These are phyloP conservation scores for Ellobium chinense DNA, from an alignment of 2,888 invertebrate species.

Conservation along the genomic window DNA sequence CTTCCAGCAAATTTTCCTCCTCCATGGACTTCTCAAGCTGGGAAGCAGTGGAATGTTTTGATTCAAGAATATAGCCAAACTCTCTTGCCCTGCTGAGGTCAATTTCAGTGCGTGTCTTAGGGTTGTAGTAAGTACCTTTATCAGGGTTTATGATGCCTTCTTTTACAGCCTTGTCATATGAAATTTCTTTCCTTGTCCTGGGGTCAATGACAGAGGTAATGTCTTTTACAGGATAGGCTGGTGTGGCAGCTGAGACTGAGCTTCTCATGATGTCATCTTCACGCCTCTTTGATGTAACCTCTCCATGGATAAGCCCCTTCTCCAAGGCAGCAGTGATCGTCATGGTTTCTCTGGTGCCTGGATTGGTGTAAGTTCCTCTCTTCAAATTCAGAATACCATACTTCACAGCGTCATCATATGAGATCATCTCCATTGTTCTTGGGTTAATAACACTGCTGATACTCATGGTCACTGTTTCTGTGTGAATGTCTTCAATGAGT, in stretches of 20 bases:
- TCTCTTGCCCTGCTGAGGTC: conserved; percentile 91
- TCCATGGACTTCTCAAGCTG: conserved; percentile 64
- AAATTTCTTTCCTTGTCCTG: conserved; percentile 82
- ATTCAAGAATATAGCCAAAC: conserved; percentile 82
- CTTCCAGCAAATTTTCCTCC: conserved; percentile 56
- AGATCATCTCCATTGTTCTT: conserved; percentile 85
- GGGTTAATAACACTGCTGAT: conserved; percentile 83
- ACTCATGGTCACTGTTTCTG: conserved; percentile 73
- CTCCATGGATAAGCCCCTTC: conserved; percentile 85
- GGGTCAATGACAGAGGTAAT: conserved; percentile 85
- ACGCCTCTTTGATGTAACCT: conserved; percentile 68
- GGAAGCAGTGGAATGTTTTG: conserved; percentile 66
- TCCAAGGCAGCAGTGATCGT: conserved; percentile 90
- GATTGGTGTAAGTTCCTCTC: conserved; percentile 82
- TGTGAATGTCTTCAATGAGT: conserved; percentile 80
- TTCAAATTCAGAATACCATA: conserved; percentile 92
- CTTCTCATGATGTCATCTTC: conserved; percentile 70
- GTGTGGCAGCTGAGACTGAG: conserved; percentile 61
- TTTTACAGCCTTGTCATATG: conserved; percentile 69
- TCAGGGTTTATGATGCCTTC: conserved; percentile 77
- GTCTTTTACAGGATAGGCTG: conserved; percentile 63
- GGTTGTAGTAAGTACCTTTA: conserved; percentile 89
- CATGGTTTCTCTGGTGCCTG: conserved; percentile 87
- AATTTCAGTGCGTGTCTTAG: conserved; percentile 88
- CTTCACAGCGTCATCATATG: conserved; percentile 94